Percentiles rank a stretch among this genome's conserved stretches.
Conservation (phyloP, 2,888 invertebrate species). For the Chrysolina haemoptera region DNA sequence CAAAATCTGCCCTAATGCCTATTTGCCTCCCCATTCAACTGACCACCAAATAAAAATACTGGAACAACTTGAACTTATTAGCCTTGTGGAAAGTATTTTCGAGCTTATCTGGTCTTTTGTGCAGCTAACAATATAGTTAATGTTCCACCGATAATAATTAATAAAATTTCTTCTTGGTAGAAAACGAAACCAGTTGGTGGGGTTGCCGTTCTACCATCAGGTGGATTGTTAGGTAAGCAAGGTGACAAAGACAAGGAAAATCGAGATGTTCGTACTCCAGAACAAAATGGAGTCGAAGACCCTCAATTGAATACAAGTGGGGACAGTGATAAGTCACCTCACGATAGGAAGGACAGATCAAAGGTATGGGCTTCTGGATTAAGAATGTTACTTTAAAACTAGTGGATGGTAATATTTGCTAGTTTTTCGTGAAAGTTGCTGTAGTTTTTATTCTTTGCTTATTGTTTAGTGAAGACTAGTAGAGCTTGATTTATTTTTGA, state of each 20-base stretch:
- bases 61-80: neutral
- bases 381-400: neutral
- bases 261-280: conserved; percentile 65
- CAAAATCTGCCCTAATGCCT: too few species aligned
- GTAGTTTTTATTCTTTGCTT: conserved; percentile 15
- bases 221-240: conserved; percentile 74
- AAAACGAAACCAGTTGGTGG: conserved; percentile 80
- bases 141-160: neutral
- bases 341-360: conserved; percentile 71
- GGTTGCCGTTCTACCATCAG: conserved; percentile 85
- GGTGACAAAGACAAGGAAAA: conserved; percentile 74
- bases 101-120: conserved; percentile 17
- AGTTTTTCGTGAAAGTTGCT: conserved; percentile 4
- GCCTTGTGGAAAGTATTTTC: neutral
- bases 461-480: neutral
- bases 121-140: conserved; percentile 6
- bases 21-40: too few species aligned
- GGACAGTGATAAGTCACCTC: conserved; percentile 67
- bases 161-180: conserved; percentile 30
- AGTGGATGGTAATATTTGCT: neutral
- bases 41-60: neutral
- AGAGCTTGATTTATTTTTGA: neutral
- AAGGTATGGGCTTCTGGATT: conserved; percentile 68
- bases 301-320: conserved; percentile 62
- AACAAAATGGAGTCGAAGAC: conserved; percentile 68